A percentile compares a stretch with the other conserved stretches of the same genome.
phyloP scores from a whole-genome alignment of 1,140 invertebrate species.

The Cotesia typhae region DNA sequence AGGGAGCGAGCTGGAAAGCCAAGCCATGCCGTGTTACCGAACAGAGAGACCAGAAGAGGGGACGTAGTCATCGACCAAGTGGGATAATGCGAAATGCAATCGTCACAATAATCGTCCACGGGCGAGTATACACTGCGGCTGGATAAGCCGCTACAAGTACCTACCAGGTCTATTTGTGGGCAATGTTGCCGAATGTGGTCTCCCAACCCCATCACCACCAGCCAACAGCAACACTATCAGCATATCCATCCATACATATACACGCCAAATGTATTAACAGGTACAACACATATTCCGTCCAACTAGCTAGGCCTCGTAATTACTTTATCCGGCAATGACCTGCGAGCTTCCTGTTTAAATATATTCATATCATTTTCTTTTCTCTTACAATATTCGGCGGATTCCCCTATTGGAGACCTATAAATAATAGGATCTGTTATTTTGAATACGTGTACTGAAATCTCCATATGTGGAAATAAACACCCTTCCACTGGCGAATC shows the following conservation, averaged over 20 bases:
- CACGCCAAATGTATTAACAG: background rate
- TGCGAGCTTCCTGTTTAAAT: constrained; percentile 1
- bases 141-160: constrained; percentile 47
- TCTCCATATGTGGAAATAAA: constrained; percentile 36
- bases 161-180: constrained; percentile 33
- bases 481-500: constrained; percentile 7
- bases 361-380: constrained; percentile 15
- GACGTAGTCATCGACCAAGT: constrained; percentile 16
- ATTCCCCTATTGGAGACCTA: background rate
- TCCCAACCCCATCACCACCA: background rate
- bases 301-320: constrained; percentile 4
- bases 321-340: constrained; percentile 3
- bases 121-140: constrained; percentile 41
- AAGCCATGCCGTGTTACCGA: background rate
- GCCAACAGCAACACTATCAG: background rate
- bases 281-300: background rate
- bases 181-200: constrained; percentile 17
- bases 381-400: background rate
- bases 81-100: constrained; percentile 47
- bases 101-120: constrained; percentile 53
- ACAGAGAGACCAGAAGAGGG: constrained; percentile 9
- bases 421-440: constrained; percentile 25
- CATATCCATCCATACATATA: background rate
- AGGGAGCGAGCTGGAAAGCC: constrained; percentile 33
- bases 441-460: constrained; percentile 11